phyloP scores from a whole-genome alignment of 1,140 invertebrate species.

The Sweltsa coloradensis region DNA sequence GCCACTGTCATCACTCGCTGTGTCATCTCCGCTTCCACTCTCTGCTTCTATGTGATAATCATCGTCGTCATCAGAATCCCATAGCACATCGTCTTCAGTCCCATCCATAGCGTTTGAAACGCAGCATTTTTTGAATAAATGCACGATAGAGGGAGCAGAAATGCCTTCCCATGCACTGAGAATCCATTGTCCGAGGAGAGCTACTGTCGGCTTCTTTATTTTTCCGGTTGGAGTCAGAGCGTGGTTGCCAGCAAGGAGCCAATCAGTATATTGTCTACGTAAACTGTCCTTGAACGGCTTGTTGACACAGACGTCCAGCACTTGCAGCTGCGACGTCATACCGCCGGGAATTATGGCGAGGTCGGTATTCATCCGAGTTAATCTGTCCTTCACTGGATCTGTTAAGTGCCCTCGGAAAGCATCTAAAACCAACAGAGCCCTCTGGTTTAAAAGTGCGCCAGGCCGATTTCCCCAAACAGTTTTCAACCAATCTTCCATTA shows the following conservation, averaged over 20 bases:
- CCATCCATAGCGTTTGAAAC: slow-evolving; percentile 13
- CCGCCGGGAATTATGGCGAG: slow-evolving; percentile 18
- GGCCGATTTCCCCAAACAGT: too few relatives aligned
- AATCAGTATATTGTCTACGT: neutral
- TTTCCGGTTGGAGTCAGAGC: slow-evolving; percentile 12
- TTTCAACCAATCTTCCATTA: too few relatives aligned
- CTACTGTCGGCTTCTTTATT: slow-evolving; percentile 9
- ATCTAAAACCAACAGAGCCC: too few relatives aligned
- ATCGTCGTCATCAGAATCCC: slow-evolving; percentile 7
- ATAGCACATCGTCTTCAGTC: slow-evolving; percentile 10
- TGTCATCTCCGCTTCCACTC: too few relatives aligned
- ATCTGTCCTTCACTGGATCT: too few relatives aligned
- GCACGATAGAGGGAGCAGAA: slow-evolving; percentile 2
- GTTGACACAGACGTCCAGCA: slow-evolving; percentile 12
- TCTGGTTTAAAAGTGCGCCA: too few relatives aligned
- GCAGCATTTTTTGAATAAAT: slow-evolving; percentile 13
- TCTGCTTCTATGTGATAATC: too few relatives aligned
- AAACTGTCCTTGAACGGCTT: slow-evolving; percentile 6
- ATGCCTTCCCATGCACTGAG: slow-evolving; percentile 3
- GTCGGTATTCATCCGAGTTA: too few relatives aligned
- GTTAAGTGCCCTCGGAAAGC: too few relatives aligned
- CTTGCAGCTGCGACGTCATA: slow-evolving; percentile 20
- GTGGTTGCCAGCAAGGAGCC: slow-evolving; percentile 2
- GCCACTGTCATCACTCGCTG: too few relatives aligned
- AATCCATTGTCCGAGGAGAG: slow-evolving; percentile 6